Evolutionary conservation across 1,140 invertebrate species (phyloP).

Genomic region (Drosophila repletoides): DNA sequence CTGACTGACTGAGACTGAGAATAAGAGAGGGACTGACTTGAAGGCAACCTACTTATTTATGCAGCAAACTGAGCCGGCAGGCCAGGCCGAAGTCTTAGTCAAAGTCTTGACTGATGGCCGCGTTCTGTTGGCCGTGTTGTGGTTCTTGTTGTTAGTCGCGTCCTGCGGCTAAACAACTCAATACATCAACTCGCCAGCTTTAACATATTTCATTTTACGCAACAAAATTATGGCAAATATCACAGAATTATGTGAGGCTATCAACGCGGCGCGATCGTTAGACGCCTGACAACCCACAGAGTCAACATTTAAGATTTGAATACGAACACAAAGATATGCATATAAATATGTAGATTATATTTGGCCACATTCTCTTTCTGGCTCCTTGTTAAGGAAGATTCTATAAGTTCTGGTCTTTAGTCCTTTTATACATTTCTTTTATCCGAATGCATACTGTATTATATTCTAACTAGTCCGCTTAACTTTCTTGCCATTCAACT

Average conservation of each 20-base stretch:
- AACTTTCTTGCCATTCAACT: neutral
- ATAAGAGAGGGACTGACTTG: neutral
- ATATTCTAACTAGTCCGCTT: too few species aligned
- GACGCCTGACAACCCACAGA: neutral
- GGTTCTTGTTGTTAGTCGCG: constrained; percentile 10
- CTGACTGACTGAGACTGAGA: neutral
- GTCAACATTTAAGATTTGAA: neutral
- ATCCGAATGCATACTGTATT: too few species aligned
- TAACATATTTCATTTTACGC: constrained; percentile 67
- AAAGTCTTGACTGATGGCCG: constrained; percentile 64
- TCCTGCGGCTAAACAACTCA: constrained; percentile 76
- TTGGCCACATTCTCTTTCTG: too few species aligned
- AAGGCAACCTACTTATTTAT: constrained; percentile 74
- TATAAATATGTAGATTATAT: too few species aligned
- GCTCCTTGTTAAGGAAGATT: too few species aligned
- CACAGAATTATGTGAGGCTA: constrained; percentile 59
- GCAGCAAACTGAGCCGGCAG: constrained; percentile 26
- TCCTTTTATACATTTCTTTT: too few species aligned
- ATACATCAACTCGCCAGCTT: constrained; percentile 60
- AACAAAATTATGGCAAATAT: constrained; percentile 72
- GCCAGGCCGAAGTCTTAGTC: neutral
- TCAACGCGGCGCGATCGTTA: constrained; percentile 53
- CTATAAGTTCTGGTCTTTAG: too few species aligned
- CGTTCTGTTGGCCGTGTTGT: constrained; percentile 42
- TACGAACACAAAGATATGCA: neutral